phyloP scores from a whole-genome alignment of 2,113 vertebrate genomes.

The Rhynchopsitta pachyrhyncha region DNA sequence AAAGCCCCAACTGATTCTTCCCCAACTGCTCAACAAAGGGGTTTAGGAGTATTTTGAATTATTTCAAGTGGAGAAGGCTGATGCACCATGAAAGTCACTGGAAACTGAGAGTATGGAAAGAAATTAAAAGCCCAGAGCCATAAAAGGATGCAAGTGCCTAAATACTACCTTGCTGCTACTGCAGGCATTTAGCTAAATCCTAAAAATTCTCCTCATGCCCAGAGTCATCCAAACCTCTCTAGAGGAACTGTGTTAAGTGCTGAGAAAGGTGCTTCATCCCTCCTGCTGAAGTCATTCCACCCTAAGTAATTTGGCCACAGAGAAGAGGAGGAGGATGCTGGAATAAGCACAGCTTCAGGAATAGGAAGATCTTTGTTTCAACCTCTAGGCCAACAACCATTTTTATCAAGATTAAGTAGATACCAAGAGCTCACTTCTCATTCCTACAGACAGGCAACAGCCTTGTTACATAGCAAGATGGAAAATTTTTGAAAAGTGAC shows the following conservation, averaged over 20 bases:
- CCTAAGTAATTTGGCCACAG: background rate
- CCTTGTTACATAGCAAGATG: background rate
- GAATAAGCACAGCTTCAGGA: background rate
- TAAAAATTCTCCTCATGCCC: background rate
- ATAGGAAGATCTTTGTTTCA: background rate
- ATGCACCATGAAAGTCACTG: background rate
- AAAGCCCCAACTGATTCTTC: background rate
- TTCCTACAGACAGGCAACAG: background rate
- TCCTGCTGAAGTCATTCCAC: background rate
- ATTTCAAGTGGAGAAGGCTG: background rate
- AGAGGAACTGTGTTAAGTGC: fast-evolving
- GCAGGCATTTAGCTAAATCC: background rate
- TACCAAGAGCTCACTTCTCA: background rate
- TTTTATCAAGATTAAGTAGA: background rate
- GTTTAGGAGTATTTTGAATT: background rate
- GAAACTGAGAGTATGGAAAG: background rate
- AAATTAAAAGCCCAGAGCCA: background rate
- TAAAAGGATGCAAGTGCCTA: background rate
- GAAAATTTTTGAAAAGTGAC: background rate
- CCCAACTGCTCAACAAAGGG: background rate
- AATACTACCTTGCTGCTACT: background rate
- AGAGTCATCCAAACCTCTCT: background rate
- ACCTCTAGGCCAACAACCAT: background rate
- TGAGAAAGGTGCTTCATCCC: background rate
- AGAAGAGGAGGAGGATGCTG: background rate